Evolutionary conservation across 1,140 invertebrate species (phyloP), one percentile per base, ranked within the genome.

Genomic region (Apocrypta bakeri): DNA sequence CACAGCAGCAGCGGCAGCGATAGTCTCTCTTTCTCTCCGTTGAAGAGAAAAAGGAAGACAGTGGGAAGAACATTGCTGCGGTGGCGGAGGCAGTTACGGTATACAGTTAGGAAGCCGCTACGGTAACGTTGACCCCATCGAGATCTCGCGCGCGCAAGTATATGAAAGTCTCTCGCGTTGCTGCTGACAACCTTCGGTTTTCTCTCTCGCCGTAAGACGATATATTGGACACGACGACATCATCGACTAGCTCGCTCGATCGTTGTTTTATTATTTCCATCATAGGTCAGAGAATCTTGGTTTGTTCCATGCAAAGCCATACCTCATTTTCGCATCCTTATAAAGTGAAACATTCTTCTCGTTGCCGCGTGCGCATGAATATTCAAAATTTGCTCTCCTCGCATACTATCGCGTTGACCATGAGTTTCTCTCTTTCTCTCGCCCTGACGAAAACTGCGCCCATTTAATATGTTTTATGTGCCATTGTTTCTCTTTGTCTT

Each of bases 401-500:
- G 24, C 0, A 14, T 3, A 24, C 11, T 0, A 27, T 27, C 71
- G 72, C 42, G 79, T 68, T 37, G 56, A 73, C 42, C 71, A 66
- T 21, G 61, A 66, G 33, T 33, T n/a, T n/a, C n/a, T n/a, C n/a
- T n/a, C n/a, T n/a, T n/a, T n/a, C n/a, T 17, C 68, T 72, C 31
- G 17, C 25, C 81, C 81, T 77, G 81, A 82, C 66, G 81, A 82
- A 82, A 75, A 77, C 64, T 66, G 8, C 63, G 27, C 81, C 77
- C 74, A 31, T 76, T 72, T 40, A 69, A 29, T 71, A 72, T 82
- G 66, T 77, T 82, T 82, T 71, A 77, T 77, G 81, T 33, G 24
- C 8, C 81, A 82, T 77, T 82, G 81, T 77, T 68, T 66, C 74
- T 81, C 61, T 14, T 12, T 71, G n/a, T n/a, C n/a, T 25, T 33